Evolutionary conservation across 2,888 invertebrate species (phyloP), one percentile per base, ranked within the genome.

Genomic region (Hypolimnas misippus): DNA sequence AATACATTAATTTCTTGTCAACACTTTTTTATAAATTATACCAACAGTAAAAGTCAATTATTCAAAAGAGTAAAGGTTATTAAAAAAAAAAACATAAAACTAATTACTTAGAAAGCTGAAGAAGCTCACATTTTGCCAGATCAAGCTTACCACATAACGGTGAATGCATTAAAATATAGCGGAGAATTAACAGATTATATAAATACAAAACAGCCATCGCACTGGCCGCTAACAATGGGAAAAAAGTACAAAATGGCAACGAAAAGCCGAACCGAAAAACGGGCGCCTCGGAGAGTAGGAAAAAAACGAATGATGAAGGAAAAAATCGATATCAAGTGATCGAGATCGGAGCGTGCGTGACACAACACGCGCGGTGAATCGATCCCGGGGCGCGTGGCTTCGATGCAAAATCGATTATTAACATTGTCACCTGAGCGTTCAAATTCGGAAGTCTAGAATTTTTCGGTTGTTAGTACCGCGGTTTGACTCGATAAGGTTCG

Each of bases 341-440:
- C 81, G 77, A 74, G 73, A 74, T 68, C 68, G 70, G 76, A 77
- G 81, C 89, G 88, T 88, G 89, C 89, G 87, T 89, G 83, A 86
- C 86, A 78, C 74, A 72, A 79, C 83, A 80, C 82, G 86, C 82
- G 85, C 82, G 75, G 57, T 73, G 74, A 81, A 81, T 82, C 78
- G 79, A 82, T 81, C 51, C 12, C 49, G 3, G 76, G 78, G 83
- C 83, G 78, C 84, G 81, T 79, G 84, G 76, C 49, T 12, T 68
- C 75, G 79, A 76, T 81, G 83, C 86, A 73, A 81, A 87, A 85
- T 85, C 81, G 83, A 87, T 86, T 73, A 69, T 67, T 67, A 42
- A 58, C 50, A 55, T 58, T 54, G 52, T 62, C 44, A 52, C 54
- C 46, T 57, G 31, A 33, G 31, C 40, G 52, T 54, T 31, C 21